Conservation (phyloP, 2,113 vertebrate species). For the Hippocampus abdominalis region DNA sequence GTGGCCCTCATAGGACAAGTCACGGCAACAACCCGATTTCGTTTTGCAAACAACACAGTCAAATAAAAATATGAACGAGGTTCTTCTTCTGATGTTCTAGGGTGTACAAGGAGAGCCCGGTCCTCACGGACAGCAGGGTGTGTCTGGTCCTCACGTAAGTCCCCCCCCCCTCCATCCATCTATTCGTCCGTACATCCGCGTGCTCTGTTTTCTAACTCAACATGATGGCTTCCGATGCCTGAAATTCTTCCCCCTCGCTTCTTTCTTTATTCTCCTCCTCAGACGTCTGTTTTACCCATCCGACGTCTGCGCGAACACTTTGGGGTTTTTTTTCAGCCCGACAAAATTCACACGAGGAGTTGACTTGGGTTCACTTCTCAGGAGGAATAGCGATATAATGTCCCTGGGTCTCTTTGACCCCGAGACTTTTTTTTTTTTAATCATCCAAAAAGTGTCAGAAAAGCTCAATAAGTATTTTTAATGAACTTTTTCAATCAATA, state of each 20-base stretch:
- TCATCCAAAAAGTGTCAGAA: conserved; percentile 30
- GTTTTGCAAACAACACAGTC: not conserved
- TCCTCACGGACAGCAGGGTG: conserved; percentile 90
- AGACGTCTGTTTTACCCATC: conserved; percentile 37
- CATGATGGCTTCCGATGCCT: conserved; percentile 2
- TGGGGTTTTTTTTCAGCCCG: not conserved
- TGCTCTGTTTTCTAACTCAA: not conserved
- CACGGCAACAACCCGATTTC: no score
- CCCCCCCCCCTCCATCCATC: not conserved
- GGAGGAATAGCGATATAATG: conserved; percentile 20
- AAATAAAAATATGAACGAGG: not conserved
- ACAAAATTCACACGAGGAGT: not conserved
- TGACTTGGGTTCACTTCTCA: not conserved
- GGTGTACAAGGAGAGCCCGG: conserved; percentile 92
- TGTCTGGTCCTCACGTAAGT: conserved; percentile 89
- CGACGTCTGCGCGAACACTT: conserved; percentile 8
- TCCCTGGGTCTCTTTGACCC: not conserved
- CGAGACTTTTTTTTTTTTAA: conserved; percentile 8
- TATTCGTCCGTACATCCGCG: not conserved
- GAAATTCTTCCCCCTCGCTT: not conserved
- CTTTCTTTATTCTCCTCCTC: conserved; percentile 10
- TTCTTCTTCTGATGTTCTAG: conserved; percentile 53
- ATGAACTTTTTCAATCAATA: not conserved
- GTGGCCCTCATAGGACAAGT: no score
- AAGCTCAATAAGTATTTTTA: not conserved